A percentile compares a stretch with the other conserved stretches of the same genome.
These are phyloP conservation scores for Sebastes elongatus DNA, from an alignment of 2,797 vertebrate species.

Conservation along the genomic window DNA sequence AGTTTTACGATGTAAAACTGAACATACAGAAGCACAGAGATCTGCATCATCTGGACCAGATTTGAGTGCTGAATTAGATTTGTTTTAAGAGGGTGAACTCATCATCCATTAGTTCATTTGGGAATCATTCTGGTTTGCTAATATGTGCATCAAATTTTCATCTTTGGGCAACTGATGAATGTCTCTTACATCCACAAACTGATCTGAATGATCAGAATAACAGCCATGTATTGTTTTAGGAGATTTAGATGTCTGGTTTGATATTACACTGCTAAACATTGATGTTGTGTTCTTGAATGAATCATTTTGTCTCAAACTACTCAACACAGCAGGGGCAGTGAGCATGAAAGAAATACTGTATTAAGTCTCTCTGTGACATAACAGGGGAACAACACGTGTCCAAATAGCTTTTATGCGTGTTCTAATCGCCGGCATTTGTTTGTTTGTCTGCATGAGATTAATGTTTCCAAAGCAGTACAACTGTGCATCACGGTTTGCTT, in stretches of 20 bases:
- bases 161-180: neutral
- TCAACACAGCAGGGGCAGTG: neutral
- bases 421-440: slow-evolving; percentile 35
- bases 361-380: slow-evolving; percentile 34
- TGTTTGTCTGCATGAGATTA: slow-evolving; percentile 52
- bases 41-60: neutral
- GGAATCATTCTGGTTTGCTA: neutral
- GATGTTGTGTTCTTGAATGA: neutral
- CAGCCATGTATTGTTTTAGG: neutral
- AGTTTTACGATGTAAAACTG: neutral
- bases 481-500: slow-evolving; percentile 25
- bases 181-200: neutral
- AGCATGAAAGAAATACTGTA: neutral
- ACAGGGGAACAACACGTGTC: slow-evolving; percentile 32
- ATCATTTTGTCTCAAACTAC: neutral
- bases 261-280: neutral
- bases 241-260: neutral
- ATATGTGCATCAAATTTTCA: neutral
- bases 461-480: slow-evolving; percentile 55
- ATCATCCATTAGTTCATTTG: neutral
- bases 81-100: neutral
- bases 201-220: neutral
- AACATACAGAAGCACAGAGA: neutral
- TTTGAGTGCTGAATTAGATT: neutral
- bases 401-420: slow-evolving; percentile 27